phyloP scores from a whole-genome alignment of 2,888 invertebrate genomes.

The Platycnemis pennipes region DNA sequence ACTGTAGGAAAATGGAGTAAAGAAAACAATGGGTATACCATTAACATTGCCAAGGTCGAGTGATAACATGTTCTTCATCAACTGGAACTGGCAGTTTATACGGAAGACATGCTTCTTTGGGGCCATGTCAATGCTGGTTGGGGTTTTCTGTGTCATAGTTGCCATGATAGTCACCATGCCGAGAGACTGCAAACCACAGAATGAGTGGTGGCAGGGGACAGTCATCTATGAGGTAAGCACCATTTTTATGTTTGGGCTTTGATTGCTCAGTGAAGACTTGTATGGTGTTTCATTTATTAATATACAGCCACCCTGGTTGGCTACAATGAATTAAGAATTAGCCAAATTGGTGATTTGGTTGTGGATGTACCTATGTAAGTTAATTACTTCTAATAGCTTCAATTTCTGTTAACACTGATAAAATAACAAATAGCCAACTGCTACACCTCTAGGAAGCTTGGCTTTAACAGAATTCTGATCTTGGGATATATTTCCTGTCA shows the following conservation, averaged over 20 bases:
- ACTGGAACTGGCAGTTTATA: slow-evolving; percentile 92
- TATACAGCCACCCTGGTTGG: too few relatives aligned
- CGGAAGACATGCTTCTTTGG: slow-evolving; percentile 87
- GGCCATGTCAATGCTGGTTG: slow-evolving; percentile 86
- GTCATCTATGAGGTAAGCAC: slow-evolving; percentile 86
- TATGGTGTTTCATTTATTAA: too few relatives aligned
- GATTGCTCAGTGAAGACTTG: too few relatives aligned
- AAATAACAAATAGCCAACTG: too few relatives aligned
- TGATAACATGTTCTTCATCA: slow-evolving; percentile 82
- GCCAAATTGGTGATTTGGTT: too few relatives aligned
- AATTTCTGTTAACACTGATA: too few relatives aligned
- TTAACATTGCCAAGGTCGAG: slow-evolving; percentile 78
- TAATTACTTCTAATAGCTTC: too few relatives aligned
- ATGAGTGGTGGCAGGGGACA: slow-evolving; percentile 91
- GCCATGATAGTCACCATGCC: slow-evolving; percentile 88
- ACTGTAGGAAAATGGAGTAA: slow-evolving; percentile 79
- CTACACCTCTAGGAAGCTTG: too few relatives aligned
- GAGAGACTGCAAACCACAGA: slow-evolving; percentile 80
- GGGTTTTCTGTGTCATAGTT: slow-evolving; percentile 87
- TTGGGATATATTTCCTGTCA: too few relatives aligned
- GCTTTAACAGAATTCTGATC: too few relatives aligned
- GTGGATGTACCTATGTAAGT: too few relatives aligned
- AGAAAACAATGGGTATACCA: slow-evolving; percentile 78
- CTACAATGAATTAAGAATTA: too few relatives aligned
- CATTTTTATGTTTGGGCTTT: background rate